Base-by-base conservation (phyloP, 2,888 invertebrate species). In the Lamellibrachia satsuma region DNA sequence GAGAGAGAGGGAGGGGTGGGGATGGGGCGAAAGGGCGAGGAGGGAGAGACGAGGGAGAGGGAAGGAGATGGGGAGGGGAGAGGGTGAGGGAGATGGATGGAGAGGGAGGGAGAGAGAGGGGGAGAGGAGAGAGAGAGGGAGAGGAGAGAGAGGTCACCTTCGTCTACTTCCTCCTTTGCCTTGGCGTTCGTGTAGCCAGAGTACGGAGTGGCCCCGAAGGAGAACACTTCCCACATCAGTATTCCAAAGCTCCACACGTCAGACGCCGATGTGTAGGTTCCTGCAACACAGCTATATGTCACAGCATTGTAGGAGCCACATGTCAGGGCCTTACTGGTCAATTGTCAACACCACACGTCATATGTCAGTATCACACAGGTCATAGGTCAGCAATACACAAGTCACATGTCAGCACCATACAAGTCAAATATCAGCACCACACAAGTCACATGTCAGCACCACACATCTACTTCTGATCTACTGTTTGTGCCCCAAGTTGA, bases 241-340 rank as follows among this genome's bases (percentile, higher is more conserved):
- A 99, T 98, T 4, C 99, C 99, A 96, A 98, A 99, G 95, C 99
- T 99, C 99, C 99, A 99, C 91, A 99, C 99, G 97, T 99, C 99
- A 96, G 99, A 99, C 8, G 99, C 97, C 0, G 98, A 98, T 11
- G 99, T 99, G 96, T 99, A 99, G 97, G 98, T 98, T 93, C 98
- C 98, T 98, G 95, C 1, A 96, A 96, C 94, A 93, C 75, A 75
- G 75, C 22, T 22, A 75, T 3, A 75, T n/a, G 22, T 75, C 75
- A 75, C 75, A 75, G n/a, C 22, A 75, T n/a, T 75, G 75, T 60
- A 55, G 55, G 8, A 55, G 55, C 3, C 55, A 9, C 55, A 55
- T 55, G 55, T 8, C 55, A 55, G 55, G 55, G 55, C 55, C 55
- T 55, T 7, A 55, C 55, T 55, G 3, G 1, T 55, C 6, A 55